Evolutionary conservation across 2,888 invertebrate genomes (phyloP).

Genomic region (Torymus tubicola): DNA sequence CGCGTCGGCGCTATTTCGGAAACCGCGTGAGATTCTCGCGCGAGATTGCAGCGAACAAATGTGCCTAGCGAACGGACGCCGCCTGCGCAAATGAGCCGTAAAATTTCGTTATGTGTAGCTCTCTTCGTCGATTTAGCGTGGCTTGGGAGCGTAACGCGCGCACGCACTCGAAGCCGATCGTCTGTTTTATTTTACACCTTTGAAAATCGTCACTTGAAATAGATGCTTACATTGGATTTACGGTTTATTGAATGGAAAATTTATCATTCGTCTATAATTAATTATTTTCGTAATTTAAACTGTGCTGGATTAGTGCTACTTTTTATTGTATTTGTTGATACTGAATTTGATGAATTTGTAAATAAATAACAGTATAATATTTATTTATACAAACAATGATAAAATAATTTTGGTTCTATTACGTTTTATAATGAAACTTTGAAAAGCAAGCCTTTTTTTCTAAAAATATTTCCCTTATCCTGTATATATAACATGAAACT

Average conservation of each 20-base stretch:
- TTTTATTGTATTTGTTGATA: too few species aligned
- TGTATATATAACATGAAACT: neutral
- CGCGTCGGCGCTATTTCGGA: conserved; percentile 72
- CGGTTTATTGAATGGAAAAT: too few species aligned
- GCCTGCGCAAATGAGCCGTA: conserved; percentile 40
- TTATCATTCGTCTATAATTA: too few species aligned
- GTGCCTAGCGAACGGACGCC: conserved; percentile 20
- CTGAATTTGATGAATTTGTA: too few species aligned
- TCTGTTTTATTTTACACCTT: conserved; percentile 35
- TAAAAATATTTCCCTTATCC: too few species aligned
- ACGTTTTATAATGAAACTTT: neutral
- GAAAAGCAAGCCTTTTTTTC: neutral
- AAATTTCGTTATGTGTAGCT: conserved; percentile 34
- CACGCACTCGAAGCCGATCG: neutral
- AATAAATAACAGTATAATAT: too few species aligned
- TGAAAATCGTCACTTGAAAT: conserved; percentile 19
- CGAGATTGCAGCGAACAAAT: conserved; percentile 57
- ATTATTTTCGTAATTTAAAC: too few species aligned
- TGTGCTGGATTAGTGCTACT: too few species aligned
- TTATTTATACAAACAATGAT: too few species aligned
- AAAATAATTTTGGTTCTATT: too few species aligned
- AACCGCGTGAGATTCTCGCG: conserved; percentile 67
- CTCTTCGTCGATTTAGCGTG: neutral
- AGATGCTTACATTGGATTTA: neutral
- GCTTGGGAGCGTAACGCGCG: neutral